Conservation (phyloP, 1,140 invertebrate species). For the Rhagoletis zephyria region DNA sequence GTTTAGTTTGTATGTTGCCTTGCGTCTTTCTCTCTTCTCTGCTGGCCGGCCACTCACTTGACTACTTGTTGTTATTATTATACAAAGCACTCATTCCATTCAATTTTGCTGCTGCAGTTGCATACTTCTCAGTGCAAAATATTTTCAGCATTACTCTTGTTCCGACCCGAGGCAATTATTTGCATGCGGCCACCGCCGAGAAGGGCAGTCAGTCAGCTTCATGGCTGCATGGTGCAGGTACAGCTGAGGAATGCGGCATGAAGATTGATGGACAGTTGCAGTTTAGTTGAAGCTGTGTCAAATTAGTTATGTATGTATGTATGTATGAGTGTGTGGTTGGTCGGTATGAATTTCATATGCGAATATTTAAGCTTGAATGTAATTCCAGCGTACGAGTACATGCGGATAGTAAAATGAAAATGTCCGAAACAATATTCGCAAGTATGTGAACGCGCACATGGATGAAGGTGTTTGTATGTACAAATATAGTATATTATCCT, state of each 20-base stretch:
- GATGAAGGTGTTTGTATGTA: too few species aligned
- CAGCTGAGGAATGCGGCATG: background rate
- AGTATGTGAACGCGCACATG: too few species aligned
- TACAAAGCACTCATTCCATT: background rate
- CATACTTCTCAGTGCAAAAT: background rate
- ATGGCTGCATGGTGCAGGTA: background rate
- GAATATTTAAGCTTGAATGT: background rate
- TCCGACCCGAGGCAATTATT: background rate
- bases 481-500: too few species aligned
- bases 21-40: background rate
- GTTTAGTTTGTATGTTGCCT: too few species aligned
- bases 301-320: background rate
- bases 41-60: background rate
- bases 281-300: background rate
- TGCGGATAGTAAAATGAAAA: too few species aligned
- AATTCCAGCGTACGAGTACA: background rate
- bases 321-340: background rate
- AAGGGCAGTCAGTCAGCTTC: background rate
- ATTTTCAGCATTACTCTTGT: slow-evolving; percentile 5
- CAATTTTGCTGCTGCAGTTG: background rate
- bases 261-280: slow-evolving; percentile 17
- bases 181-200: background rate
- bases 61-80: background rate
- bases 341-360: slow-evolving; percentile 5
- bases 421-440: too few species aligned